Conservation (phyloP, 2,113 vertebrate genomes). For the Brevimyrus niger region DNA sequence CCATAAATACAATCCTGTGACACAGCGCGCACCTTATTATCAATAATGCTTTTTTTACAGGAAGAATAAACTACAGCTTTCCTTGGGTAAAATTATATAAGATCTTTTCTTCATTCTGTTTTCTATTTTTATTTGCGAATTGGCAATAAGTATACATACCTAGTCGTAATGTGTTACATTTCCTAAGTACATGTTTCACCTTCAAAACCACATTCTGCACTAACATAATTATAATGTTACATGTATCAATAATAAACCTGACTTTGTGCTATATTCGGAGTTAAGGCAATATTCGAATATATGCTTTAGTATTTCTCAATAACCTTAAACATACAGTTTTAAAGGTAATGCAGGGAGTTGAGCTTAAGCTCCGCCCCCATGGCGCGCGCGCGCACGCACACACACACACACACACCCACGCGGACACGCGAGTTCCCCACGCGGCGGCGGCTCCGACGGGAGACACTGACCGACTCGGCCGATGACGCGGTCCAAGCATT, state of each 20-base stretch:
- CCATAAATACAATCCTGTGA: background rate
- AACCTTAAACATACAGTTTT: background rate
- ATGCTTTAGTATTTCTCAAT: background rate
- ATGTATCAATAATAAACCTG: background rate
- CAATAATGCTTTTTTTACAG: background rate
- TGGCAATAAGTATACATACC: background rate
- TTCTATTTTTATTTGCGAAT: background rate
- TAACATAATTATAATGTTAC: background rate
- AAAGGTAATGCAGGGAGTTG: background rate
- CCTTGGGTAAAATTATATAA: background rate
- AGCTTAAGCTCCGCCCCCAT: background rate
- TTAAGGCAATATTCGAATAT: background rate
- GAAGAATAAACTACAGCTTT: background rate
- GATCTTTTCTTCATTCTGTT: background rate
- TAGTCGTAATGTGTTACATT: background rate
- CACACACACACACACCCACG: background rate
- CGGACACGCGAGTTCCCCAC: background rate
- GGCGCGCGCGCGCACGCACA: background rate
- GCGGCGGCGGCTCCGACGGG: background rate
- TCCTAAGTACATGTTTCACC: background rate
- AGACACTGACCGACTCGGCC: slow-evolving; percentile 80
- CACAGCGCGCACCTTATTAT: background rate
- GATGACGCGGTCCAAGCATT: slow-evolving; percentile 78
- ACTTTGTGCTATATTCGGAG: background rate
- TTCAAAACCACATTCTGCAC: background rate